phyloP scores from a whole-genome alignment of 2,888 invertebrate species.

The Dyspetes luteomarginatus region DNA sequence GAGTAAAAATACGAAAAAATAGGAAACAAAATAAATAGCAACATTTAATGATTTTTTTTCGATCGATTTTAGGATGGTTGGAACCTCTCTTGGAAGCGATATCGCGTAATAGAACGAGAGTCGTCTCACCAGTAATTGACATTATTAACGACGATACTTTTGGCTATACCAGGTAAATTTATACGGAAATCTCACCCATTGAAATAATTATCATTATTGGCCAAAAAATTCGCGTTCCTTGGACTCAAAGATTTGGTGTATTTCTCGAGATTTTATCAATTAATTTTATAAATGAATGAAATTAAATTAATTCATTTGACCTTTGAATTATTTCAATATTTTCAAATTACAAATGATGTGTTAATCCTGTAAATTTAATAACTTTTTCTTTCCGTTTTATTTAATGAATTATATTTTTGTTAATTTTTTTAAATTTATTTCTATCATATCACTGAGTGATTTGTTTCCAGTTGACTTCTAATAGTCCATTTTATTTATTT shows the following conservation, averaged over 20 bases:
- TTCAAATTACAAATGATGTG: neutral
- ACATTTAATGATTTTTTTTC: neutral
- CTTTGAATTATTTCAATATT: neutral
- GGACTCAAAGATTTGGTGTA: no score
- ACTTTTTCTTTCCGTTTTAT: no score
- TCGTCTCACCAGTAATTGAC: conserved; percentile 94
- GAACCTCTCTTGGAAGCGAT: conserved; percentile 89
- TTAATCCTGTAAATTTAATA: no score
- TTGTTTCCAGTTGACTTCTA: no score
- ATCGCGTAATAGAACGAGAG: conserved; percentile 86
- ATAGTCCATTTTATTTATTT: no score
- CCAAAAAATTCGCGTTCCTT: no score
- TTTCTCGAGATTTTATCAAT: no score
- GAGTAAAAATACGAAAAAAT: neutral
- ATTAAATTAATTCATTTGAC: conserved; percentile 12
- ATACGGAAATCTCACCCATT: neutral
- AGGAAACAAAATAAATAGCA: neutral
- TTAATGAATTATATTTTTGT: no score
- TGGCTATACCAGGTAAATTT: conserved; percentile 89
- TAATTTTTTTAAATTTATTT: no score
- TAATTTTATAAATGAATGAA: no score
- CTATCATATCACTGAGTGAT: no score
- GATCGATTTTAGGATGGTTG: conserved; percentile 87
- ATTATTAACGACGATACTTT: conserved; percentile 98
- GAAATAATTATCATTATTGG: no score